Conservation (phyloP, 2,888 invertebrate species). For the Sesia apiformis region DNA sequence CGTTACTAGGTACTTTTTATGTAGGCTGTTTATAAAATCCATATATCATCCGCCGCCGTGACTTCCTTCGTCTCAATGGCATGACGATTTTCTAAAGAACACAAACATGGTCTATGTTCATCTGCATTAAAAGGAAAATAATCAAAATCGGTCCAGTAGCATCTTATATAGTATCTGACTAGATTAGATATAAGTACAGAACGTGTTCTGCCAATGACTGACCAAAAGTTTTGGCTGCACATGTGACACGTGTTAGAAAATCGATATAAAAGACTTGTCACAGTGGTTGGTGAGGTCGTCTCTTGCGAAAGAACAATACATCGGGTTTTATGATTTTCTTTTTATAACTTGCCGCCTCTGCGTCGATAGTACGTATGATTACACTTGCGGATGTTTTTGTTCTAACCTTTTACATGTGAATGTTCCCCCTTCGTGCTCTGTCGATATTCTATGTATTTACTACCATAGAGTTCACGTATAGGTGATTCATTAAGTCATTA, state of each 20-base stretch:
- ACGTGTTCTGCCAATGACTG: too few species aligned
- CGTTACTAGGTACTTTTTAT: too few species aligned
- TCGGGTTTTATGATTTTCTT: constrained; percentile 63
- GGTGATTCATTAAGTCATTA: constrained; percentile 1
- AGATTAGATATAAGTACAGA: too few species aligned
- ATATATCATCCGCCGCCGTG: too few species aligned
- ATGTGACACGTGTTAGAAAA: constrained; percentile 42
- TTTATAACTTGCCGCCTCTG: constrained; percentile 35
- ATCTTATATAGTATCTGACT: too few species aligned
- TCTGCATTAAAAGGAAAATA: too few species aligned
- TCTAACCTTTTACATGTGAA: constrained; percentile 1
- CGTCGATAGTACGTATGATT: constrained; percentile 20
- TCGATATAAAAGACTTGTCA: constrained; percentile 34
- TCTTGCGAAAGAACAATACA: constrained; percentile 59
- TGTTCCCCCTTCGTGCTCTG: neutral
- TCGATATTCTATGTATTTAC: neutral
- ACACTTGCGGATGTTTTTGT: constrained; percentile 40
- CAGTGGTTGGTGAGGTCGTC: neutral
- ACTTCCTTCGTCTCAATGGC: too few species aligned
- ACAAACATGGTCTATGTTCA: too few species aligned
- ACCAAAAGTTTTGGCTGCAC: neutral
- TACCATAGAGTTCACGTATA: neutral
- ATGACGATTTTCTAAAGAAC: too few species aligned
- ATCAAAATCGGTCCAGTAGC: too few species aligned
- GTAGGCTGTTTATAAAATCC: too few species aligned